A percentile compares a stretch with the other conserved stretches of the same genome.
Conservation (phyloP, 1,140 invertebrate genomes). For the Drosophila paulistorum region DNA sequence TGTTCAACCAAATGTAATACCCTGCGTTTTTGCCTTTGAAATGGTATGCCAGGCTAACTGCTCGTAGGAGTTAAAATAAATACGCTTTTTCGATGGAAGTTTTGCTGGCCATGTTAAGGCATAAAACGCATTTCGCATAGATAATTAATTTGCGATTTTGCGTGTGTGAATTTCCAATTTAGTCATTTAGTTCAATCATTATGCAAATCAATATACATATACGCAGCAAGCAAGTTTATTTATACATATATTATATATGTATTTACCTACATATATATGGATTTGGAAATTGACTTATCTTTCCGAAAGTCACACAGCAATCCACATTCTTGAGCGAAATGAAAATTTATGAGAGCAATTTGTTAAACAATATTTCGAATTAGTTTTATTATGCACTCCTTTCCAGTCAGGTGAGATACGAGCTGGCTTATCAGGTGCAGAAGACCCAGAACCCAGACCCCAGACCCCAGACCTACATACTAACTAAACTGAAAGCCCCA, state of each 20-base stretch:
- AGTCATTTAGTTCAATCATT: not conserved
- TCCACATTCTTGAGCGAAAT: constrained; percentile 29
- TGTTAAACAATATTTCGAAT: constrained; percentile 69
- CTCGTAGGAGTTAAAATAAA: too few species aligned
- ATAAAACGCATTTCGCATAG: constrained; percentile 11
- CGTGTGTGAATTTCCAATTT: not conserved
- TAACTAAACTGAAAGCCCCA: constrained; percentile 7
- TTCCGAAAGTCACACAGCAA: not conserved
- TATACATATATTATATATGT: not conserved
- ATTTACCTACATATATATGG: not conserved
- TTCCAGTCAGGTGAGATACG: constrained; percentile 3
- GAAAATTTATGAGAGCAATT: constrained; percentile 61
- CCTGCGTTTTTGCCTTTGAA: too few species aligned
- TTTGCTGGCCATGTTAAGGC: not conserved
- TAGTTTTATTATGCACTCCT: constrained; percentile 46
- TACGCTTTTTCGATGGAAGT: not conserved
- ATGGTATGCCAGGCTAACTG: too few species aligned
- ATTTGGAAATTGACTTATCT: not conserved
- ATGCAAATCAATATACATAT: not conserved
- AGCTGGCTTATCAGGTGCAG: not conserved
- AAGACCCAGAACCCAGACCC: constrained; percentile 2
- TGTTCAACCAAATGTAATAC: too few species aligned
- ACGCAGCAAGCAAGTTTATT: not conserved
- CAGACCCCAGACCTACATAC: not conserved
- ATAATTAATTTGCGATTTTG: not conserved